Conservation (phyloP, 1,140 invertebrate species). For the Drosophila kohkoa region DNA sequence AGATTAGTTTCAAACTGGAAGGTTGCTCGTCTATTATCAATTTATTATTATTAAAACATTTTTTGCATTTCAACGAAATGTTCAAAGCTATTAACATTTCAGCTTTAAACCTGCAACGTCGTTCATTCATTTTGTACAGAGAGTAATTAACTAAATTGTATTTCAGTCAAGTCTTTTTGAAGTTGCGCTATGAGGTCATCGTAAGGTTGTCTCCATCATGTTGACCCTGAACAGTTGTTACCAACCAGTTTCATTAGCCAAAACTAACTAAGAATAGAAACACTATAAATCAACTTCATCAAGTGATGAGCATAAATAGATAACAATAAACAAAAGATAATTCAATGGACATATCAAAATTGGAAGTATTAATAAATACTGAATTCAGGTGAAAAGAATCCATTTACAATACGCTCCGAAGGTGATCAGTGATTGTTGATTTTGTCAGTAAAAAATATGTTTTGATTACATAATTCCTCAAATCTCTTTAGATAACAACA, state of each 20-base stretch:
- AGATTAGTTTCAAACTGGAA: slow-evolving; percentile 3
- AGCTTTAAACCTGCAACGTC: slow-evolving; percentile 59
- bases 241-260: slow-evolving; percentile 33
- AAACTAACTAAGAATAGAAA: slow-evolving; percentile 5
- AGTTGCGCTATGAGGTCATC: slow-evolving; percentile 56
- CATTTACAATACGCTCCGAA: no score
- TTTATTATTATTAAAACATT: background rate
- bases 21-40: slow-evolving; percentile 7
- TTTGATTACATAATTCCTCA: no score
- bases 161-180: slow-evolving; percentile 26
- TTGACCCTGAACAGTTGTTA: slow-evolving; percentile 17
- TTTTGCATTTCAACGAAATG: background rate
- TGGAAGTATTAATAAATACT: background rate
- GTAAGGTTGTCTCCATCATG: slow-evolving; percentile 10
- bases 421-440: no score
- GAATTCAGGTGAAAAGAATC: background rate
- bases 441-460: no score
- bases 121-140: background rate
- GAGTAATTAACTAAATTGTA: slow-evolving; percentile 37
- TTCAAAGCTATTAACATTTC: slow-evolving; percentile 18
- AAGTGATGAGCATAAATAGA: background rate
- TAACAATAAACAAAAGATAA: background rate
- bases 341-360: background rate
- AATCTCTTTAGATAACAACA: no score
- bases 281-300: background rate